Evolutionary conservation across 1,140 invertebrate genomes (phyloP), one percentile per base, ranked within the genome.

Genomic region (Trinorchestia longiramus): DNA sequence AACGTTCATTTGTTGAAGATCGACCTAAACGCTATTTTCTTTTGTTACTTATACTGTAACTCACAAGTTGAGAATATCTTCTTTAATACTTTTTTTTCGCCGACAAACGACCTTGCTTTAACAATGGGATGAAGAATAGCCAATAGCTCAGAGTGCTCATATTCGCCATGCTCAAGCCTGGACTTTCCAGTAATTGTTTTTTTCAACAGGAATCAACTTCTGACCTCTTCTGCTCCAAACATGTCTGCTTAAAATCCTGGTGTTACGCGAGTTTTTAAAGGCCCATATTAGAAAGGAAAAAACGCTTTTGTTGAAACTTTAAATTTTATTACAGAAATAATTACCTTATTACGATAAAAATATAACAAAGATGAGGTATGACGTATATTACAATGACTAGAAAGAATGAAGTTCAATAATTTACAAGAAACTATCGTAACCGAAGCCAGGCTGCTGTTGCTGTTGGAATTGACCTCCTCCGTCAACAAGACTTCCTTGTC

Each of bases 361-460:
- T 40, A 45, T 94, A 94, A 94, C 92, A 47, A 47, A 94, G 90
- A 94, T 94, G 92, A 94, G 92, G 92, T 94, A 94, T 94, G 92
- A 43, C 43, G 43, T 94, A 94, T 94, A 94, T 45, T 94, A 94
- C 92, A 94, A 94, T 94, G 92, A 94, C 92, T 94, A 94, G 92
- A 94, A 19, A n/a, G 17, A 47, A 94, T 94, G 92, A 47, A 94
- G 0, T 94, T 36, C 4, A n/a, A n/a, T 47, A 43, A 94, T 47
- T 43, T 94, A 94, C 43, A 43, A 94, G 36, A 94, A 94, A 45
- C 44, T 40, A 47, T 94, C 44, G 92, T 94, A 94, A 19, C 41
- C 43, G n/a, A 47, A 94, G 6, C 92, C 92, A 11, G 36, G 43
- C 44, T 94, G 88, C 28, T 4, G 41, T 47, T 94, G 92, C 15